Conservation (phyloP, 2,797 vertebrate species). For the Luscinia luscinia region DNA sequence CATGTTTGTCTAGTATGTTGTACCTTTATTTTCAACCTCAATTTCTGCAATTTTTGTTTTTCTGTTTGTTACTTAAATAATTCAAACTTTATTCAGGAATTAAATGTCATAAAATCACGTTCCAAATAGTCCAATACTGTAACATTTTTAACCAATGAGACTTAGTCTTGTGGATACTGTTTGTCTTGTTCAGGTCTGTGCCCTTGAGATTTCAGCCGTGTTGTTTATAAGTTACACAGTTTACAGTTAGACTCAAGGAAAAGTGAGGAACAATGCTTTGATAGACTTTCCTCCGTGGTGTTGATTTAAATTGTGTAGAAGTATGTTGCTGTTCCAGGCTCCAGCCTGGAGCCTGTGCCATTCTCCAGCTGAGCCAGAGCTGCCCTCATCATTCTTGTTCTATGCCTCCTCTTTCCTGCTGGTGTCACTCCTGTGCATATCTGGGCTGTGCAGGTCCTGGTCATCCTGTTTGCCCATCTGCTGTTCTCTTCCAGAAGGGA, state of each 20-base stretch:
- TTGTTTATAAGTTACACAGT: neutral
- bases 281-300: neutral
- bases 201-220: neutral
- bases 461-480: neutral
- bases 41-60: neutral
- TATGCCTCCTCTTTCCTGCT: neutral
- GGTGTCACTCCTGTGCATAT: accelerated
- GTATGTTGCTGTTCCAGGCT: neutral
- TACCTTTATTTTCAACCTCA: neutral
- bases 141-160: neutral
- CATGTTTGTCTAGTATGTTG: neutral
- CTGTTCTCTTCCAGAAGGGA: neutral
- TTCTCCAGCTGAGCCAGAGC: neutral
- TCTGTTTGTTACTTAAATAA: neutral
- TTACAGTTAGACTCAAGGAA: neutral
- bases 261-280: neutral
- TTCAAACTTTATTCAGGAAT: neutral
- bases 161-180: neutral
- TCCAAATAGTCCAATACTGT: neutral
- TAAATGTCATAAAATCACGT: neutral
- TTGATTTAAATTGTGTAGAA: neutral
- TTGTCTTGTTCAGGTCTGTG: neutral
- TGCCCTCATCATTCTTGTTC: neutral
- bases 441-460: accelerated
- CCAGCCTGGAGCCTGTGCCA: neutral